These are phyloP conservation scores for Nothoprocta pentlandii DNA, from an alignment of 2,113 vertebrate species.

Conservation along the genomic window DNA sequence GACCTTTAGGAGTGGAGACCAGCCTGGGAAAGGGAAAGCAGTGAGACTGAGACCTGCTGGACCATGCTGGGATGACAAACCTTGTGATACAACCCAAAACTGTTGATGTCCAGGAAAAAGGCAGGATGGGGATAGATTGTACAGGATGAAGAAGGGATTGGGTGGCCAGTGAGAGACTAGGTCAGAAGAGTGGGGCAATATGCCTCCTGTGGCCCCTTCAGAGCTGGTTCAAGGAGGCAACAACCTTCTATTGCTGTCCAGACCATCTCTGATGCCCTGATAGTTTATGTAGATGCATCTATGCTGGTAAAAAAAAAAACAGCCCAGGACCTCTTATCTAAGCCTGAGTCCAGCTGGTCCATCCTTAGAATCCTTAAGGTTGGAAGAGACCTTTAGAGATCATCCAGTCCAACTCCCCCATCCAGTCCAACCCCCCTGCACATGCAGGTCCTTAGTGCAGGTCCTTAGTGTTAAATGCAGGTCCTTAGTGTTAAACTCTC, in stretches of 20 bases:
- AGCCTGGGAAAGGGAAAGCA: not conserved
- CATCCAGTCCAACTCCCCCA: too few relatives aligned
- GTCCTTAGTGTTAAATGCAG: not conserved
- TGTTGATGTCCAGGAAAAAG: not conserved
- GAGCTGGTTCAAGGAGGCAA: not conserved
- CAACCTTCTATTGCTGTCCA: not conserved
- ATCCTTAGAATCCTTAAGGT: too few relatives aligned
- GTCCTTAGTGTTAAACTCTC: not conserved
- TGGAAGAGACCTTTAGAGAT: too few relatives aligned
- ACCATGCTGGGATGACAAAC: not conserved
- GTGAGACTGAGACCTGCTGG: not conserved
- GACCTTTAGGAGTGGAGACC: not conserved
- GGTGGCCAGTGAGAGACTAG: not conserved
- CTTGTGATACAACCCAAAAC: not conserved
- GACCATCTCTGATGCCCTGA: not conserved
- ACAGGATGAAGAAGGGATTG: not conserved
- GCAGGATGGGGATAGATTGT: not conserved
- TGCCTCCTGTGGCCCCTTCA: fast-evolving
- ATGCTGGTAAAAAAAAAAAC: not conserved
- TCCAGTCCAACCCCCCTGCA: too few relatives aligned
- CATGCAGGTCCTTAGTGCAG: too few relatives aligned
- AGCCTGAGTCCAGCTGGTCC: not conserved
- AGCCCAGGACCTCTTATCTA: not conserved
- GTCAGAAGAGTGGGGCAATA: not conserved
- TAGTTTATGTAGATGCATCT: fast-evolving